Evolutionary conservation across 2,888 invertebrate genomes (phyloP), one percentile per base, ranked within the genome.

Genomic region (Drosophila hawaiiensis): DNA sequence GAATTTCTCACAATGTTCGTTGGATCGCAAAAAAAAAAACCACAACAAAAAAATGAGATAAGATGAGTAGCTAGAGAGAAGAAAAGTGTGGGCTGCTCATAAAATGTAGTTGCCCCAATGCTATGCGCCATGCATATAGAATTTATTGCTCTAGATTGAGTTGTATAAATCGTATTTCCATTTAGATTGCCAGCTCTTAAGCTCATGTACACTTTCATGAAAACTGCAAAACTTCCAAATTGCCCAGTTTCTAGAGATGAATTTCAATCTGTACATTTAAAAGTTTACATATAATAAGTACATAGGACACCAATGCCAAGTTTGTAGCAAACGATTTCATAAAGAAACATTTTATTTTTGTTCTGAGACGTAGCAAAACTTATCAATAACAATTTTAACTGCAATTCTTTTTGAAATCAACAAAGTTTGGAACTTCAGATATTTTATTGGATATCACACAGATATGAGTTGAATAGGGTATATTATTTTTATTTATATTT

Each of bases 1-100:
- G 82, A 84, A 82, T 84, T 81, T 74, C 43, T 19, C 54, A 52
- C 74, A 78, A 87, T 75, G 63, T 74, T 64, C 37, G 58, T 60
- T 29, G 54, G 28, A 49, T 39, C 47, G 53, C 22, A 49, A n/a
- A 4, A 29, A 10, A 19, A 4, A 25, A 10, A 10, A n/a, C 1
- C 47, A 1, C 16, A 47, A 9, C 16, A 25, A 47, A 16, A 47
- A 47, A 25, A 25, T 47, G 1, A 35, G 29, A 19, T 37, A 49
- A 25, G 33, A 16, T 62, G 50, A 63, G 50, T 33, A 10, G 6
- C 29, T 7, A n/a, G 22, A 22, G 31, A 52, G 52, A 69, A 65
- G 49, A 61, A 59, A 80, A 77, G 68, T 72, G 47, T 69, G 76
- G 59, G 55, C 53, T 33, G 25, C 61, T 39, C 62, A 60, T 74